Conservation (phyloP, 2,113 vertebrate species). For the Mobula birostris region DNA sequence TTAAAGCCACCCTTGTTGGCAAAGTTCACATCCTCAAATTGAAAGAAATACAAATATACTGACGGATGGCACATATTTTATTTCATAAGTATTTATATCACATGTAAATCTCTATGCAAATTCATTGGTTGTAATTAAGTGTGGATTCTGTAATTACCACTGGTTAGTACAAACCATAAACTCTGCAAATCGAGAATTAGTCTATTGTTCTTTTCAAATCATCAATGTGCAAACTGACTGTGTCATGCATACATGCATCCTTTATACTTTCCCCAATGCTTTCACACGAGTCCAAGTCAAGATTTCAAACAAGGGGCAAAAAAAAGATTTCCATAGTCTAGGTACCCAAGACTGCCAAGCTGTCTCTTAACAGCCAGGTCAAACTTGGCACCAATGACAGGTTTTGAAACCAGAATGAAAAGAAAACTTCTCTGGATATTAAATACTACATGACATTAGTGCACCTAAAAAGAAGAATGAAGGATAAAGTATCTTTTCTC, state of each 20-base stretch:
- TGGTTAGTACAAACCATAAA: not conserved
- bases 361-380: too few species aligned
- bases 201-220: not conserved
- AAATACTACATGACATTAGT: not conserved
- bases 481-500: not conserved
- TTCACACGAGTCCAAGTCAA: not conserved
- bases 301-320: not conserved
- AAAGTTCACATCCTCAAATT: not conserved
- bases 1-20: not conserved
- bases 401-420: not conserved
- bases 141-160: not conserved
- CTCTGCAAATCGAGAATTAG: not conserved
- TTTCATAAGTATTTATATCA: not conserved
- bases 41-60: not conserved
- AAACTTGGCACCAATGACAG: not conserved
- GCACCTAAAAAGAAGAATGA: not conserved
- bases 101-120: not conserved
- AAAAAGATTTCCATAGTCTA: not conserved
- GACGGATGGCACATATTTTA: not conserved
- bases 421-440: not conserved
- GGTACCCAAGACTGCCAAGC: not conserved
- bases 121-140: not conserved
- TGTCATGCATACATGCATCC: not conserved
- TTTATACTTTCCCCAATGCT: not conserved
- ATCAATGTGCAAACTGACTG: not conserved